These are phyloP conservation scores for Tachysurus fulvidraco DNA, from an alignment of 2,113 vertebrate species.

Conservation along the genomic window DNA sequence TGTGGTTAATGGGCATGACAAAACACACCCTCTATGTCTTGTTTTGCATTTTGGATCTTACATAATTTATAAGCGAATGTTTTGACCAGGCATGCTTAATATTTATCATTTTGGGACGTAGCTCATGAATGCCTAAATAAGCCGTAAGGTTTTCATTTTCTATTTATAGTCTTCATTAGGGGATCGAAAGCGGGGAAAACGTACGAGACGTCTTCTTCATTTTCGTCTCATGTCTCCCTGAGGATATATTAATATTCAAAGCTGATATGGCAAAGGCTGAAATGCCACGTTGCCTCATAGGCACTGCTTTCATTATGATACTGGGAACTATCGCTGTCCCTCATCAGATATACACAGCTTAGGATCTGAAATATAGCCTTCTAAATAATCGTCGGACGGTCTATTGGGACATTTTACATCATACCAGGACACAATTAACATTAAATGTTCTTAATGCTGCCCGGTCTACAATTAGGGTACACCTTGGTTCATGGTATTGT, in stretches of 20 bases:
- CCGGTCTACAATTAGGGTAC: background rate
- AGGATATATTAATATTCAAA: constrained; percentile 38
- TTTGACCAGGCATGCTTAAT: constrained; percentile 29
- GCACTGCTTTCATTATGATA: constrained; percentile 34
- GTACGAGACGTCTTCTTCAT: constrained; percentile 42
- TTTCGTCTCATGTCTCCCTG: constrained; percentile 37
- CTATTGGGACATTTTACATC: background rate
- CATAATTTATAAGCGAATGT: constrained; percentile 34
- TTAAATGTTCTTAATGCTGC: background rate
- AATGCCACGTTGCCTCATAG: background rate
- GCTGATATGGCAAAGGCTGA: constrained; percentile 22
- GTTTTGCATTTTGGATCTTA: constrained; percentile 44
- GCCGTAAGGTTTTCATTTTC: constrained; percentile 32
- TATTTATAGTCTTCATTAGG: constrained; percentile 45
- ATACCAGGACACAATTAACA: background rate
- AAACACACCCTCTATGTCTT: background rate
- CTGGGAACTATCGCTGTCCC: constrained; percentile 25
- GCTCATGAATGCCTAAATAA: constrained; percentile 45
- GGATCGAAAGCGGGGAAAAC: constrained; percentile 30
- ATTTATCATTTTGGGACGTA: constrained; percentile 33
- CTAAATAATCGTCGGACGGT: background rate
- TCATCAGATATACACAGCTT: constrained; percentile 30
- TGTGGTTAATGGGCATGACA: constrained; percentile 8
- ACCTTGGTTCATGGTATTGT: background rate
- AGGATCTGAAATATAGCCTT: background rate